Percentiles rank a stretch among this genome's conserved stretches.
Evolutionary conservation across 1,140 invertebrate genomes (phyloP).

Genomic region (Temnothorax curvispinosus): DNA sequence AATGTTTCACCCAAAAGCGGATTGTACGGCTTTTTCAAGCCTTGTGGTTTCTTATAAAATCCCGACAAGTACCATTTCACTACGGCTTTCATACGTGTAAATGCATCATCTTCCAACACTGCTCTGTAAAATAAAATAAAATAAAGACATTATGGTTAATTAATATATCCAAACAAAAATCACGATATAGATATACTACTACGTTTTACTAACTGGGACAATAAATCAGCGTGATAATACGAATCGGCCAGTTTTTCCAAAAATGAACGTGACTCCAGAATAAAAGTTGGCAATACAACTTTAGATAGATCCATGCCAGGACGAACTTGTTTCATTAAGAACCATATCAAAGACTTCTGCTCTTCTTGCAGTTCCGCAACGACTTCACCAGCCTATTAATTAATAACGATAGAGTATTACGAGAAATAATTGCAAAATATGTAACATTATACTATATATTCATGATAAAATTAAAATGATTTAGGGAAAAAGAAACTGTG

Average conservation of each 20-base stretch:
- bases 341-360: slow-evolving; percentile 98
- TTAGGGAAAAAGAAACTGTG: neutral
- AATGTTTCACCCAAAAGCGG: slow-evolving; percentile 97
- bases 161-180: neutral
- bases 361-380: slow-evolving; percentile 97
- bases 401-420: slow-evolving; percentile 1
- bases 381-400: slow-evolving; percentile 92
- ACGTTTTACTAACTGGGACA: slow-evolving; percentile 90
- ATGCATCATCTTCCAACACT: slow-evolving; percentile 94
- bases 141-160: neutral
- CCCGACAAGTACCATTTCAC: slow-evolving; percentile 96
- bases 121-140: slow-evolving; percentile 88
- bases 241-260: slow-evolving; percentile 97
- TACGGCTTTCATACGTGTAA: slow-evolving; percentile 95
- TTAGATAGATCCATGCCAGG: slow-evolving; percentile 99
- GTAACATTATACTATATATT: neutral
- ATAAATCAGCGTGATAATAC: slow-evolving; percentile 96
- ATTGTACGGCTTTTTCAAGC: slow-evolving; percentile 98
- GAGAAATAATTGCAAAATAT: neutral
- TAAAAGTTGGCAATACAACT: slow-evolving; percentile 96
- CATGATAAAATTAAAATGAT: neutral
- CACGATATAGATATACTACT: neutral
- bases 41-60: slow-evolving; percentile 95
- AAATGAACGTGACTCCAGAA: slow-evolving; percentile 96
- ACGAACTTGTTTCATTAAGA: slow-evolving; percentile 96